Evolutionary conservation across 1,140 invertebrate genomes (phyloP).

Genomic region (Acromyrmex heyeri): DNA sequence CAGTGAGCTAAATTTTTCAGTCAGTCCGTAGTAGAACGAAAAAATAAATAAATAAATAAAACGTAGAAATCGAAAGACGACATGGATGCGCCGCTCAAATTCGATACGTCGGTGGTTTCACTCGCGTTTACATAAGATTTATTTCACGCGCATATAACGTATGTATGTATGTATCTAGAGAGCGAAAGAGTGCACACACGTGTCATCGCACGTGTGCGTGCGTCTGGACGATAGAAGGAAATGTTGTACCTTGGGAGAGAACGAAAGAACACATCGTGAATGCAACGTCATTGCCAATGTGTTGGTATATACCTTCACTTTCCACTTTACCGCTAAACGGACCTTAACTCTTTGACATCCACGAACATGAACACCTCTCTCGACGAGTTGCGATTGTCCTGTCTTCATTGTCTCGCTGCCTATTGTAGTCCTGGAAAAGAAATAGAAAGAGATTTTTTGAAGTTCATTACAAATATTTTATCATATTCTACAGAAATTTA

Average conservation of each 20-base stretch:
- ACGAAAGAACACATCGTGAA: slow-evolving; percentile 21
- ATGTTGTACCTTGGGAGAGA: slow-evolving; percentile 72
- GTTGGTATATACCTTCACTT: slow-evolving; percentile 82
- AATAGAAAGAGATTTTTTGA: background rate
- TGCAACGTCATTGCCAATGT: slow-evolving; percentile 81
- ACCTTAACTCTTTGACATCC: slow-evolving; percentile 63
- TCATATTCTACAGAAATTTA: too few species aligned
- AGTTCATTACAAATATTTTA: background rate
- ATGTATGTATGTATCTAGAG: background rate
- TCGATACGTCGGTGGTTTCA: slow-evolving; percentile 67
- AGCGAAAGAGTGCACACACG: background rate
- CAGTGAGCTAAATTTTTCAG: background rate
- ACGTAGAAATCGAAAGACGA: slow-evolving; percentile 12
- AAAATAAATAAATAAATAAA: background rate
- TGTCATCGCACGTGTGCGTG: slow-evolving; percentile 48
- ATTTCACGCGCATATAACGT: slow-evolving; percentile 59
- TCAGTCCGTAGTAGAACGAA: background rate
- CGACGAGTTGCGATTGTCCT: background rate
- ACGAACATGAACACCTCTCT: slow-evolving; percentile 23
- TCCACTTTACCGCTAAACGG: slow-evolving; percentile 81
- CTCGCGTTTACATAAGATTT: slow-evolving; percentile 76
- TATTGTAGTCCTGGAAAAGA: background rate
- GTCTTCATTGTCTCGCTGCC: background rate
- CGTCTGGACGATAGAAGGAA: slow-evolving; percentile 61
- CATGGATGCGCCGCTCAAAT: slow-evolving; percentile 52